phyloP scores from a whole-genome alignment of 2,888 invertebrate genomes.

The Agapetus fuscipes region DNA sequence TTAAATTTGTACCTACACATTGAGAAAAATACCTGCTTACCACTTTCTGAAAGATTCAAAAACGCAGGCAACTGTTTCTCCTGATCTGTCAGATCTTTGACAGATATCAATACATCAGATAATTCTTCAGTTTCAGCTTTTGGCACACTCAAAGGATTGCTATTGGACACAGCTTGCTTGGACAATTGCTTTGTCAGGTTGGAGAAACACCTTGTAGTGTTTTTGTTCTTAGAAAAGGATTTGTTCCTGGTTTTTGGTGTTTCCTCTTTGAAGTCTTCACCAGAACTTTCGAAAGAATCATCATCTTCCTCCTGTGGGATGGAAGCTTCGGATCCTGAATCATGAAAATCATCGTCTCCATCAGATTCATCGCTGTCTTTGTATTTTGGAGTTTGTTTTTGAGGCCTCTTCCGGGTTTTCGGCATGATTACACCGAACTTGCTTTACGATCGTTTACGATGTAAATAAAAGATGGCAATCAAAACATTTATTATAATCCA shows the following conservation, averaged over 20 bases:
- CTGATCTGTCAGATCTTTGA: constrained; percentile 39
- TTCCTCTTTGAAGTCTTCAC: constrained; percentile 23
- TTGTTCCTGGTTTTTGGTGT: constrained; percentile 20
- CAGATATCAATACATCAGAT: constrained; percentile 25
- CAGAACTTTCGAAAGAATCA: constrained; percentile 31
- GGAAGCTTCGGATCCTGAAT: constrained; percentile 43
- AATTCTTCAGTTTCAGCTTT: too few relatives aligned
- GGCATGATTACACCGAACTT: constrained; percentile 13
- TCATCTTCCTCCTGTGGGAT: constrained; percentile 34
- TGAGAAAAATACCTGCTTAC: too few relatives aligned
- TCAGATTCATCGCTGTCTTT: constrained; percentile 34
- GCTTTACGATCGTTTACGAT: too few relatives aligned
- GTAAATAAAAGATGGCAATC: too few relatives aligned
- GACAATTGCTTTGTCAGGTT: too few relatives aligned
- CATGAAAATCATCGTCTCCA: constrained; percentile 35
- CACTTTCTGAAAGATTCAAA: constrained; percentile 43
- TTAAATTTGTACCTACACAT: too few relatives aligned
- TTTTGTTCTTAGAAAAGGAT: too few relatives aligned
- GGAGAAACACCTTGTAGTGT: too few relatives aligned
- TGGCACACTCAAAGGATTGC: too few relatives aligned
- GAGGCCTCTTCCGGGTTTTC: constrained; percentile 31
- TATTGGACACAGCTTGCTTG: too few relatives aligned
- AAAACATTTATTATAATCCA: too few relatives aligned
- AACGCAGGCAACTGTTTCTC: constrained; percentile 39
- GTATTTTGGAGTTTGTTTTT: constrained; percentile 35